Base-by-base conservation (phyloP, 2,797 vertebrate genomes). In the Acrocephalus scirpaceus region DNA sequence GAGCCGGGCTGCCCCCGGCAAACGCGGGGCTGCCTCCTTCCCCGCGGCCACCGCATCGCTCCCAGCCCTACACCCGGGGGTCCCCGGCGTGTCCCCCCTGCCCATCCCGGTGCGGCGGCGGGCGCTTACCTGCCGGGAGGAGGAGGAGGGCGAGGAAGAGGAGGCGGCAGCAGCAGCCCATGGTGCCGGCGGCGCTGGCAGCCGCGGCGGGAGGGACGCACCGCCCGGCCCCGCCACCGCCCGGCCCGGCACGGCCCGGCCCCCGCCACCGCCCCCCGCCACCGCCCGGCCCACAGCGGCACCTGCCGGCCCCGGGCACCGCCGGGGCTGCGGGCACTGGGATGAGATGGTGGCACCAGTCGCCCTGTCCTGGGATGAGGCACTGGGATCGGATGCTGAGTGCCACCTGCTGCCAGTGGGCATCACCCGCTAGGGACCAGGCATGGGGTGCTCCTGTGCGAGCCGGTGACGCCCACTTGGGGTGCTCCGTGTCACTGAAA, bases 71-170 rank as follows among this genome's bases (percentile, higher is more conserved):
- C 34, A 4, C 19, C n/a, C 21, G 29, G 25, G 21, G 9, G 5
- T 56, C 29, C 25, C 76, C 53, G 29, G 6, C n/a, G 61, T 0
- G 45, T 34, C 5, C 53, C 36, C 29, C 19, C 10, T 16, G 57
- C n/a, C 53, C 83, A 50, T 5, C 26, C 54, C 81, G 45, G 36
- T 11, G 26, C 45, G n/a, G 36, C 73, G 64, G 58, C 16, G 30
- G 14, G 34, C 34, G 1, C 95, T 90, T 90, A 96, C 95, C 95
- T 92, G 93, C 89, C 83, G 95, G 93, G 58, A 95, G 91, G 62
- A 95, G 86, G 70, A 95, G 91, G 78, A 94, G 48, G 74, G 51
- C 71, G 77, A 76, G 56, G 66, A 91, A 57, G 79, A 93, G 66
- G 15, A 69, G 42, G 85, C 85, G 69, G 80, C 94, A 79, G 92